These are phyloP conservation scores for Pseudomyrmex sp. DNA, from an alignment of 1,140 invertebrate species.

Conservation along the genomic window DNA sequence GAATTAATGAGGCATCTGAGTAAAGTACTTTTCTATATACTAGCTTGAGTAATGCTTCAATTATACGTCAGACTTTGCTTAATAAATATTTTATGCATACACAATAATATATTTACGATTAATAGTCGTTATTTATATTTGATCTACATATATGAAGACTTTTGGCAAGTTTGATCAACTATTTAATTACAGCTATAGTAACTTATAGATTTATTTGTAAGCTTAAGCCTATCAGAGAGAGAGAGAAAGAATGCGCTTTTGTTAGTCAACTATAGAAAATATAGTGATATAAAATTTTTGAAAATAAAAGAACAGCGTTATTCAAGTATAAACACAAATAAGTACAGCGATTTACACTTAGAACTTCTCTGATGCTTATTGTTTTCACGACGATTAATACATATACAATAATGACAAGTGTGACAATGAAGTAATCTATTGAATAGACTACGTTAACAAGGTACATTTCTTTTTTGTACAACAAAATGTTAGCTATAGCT, in stretches of 20 bases:
- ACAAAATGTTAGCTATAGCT: conserved; percentile 74
- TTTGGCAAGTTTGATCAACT: conserved; percentile 63
- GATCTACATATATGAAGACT: conserved; percentile 52
- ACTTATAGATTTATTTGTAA: conserved; percentile 60
- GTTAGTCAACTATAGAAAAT: conserved; percentile 15
- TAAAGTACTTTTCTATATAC: conserved; percentile 60
- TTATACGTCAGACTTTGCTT: conserved; percentile 65
- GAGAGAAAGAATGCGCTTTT: conserved; percentile 14
- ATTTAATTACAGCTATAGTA: conserved; percentile 54
- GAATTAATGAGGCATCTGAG: conserved; percentile 70
- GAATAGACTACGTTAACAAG: conserved; percentile 68
- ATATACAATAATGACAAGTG: conserved; percentile 55
- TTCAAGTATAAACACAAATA: conserved; percentile 45
- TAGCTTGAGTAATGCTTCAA: conserved; percentile 66
- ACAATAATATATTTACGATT: conserved; percentile 58
- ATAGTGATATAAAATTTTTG: conserved; percentile 8
- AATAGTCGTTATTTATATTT: conserved; percentile 54
- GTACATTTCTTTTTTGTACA: conserved; percentile 74
- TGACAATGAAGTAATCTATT: conserved; percentile 54
- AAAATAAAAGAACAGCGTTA: conserved; percentile 17
- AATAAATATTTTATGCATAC: conserved; percentile 60
- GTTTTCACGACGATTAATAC: conserved; percentile 36
- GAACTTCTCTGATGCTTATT: conserved; percentile 50
- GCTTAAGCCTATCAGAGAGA: conserved; percentile 71
- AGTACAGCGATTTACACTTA: conserved; percentile 28